Conservation (phyloP, 2,888 invertebrate species). For the Andrena haemorrhoa region DNA sequence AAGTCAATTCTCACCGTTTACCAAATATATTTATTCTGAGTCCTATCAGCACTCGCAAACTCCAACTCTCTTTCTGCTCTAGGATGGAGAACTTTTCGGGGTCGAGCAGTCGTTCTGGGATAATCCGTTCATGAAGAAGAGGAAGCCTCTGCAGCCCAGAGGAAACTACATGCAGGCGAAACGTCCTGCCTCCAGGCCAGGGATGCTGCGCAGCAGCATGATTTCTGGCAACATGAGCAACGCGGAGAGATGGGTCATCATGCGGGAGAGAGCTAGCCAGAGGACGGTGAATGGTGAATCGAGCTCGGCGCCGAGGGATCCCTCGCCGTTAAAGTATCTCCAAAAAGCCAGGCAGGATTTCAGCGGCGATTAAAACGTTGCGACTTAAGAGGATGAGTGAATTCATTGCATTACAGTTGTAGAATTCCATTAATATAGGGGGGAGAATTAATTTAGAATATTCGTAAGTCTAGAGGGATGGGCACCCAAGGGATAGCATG, state of each 20-base stretch:
- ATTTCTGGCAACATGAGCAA: constrained; percentile 46
- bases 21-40: background rate
- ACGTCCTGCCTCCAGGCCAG: constrained; percentile 27
- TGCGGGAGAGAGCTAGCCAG: background rate
- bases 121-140: constrained; percentile 86
- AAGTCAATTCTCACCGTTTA: background rate
- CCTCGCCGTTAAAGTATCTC: background rate
- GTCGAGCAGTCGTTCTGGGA: constrained; percentile 91
- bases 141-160: constrained; percentile 78
- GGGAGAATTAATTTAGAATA: background rate
- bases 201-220: constrained; percentile 51
- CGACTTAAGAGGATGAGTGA: too few relatives aligned
- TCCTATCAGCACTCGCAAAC: background rate
- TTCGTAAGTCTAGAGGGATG: background rate
- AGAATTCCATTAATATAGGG: background rate
- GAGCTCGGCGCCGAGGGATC: background rate
- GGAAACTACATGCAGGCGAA: constrained; percentile 49
- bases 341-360: background rate
- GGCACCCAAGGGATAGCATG: background rate
- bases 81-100: constrained; percentile 94
- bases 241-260: background rate
- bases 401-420: background rate
- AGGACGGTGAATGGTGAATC: background rate
- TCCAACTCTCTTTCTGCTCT: constrained; percentile 20
- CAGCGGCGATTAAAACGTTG: too few relatives aligned